Conservation (phyloP, 2,888 invertebrate genomes). For the Miltochrista miniata region DNA sequence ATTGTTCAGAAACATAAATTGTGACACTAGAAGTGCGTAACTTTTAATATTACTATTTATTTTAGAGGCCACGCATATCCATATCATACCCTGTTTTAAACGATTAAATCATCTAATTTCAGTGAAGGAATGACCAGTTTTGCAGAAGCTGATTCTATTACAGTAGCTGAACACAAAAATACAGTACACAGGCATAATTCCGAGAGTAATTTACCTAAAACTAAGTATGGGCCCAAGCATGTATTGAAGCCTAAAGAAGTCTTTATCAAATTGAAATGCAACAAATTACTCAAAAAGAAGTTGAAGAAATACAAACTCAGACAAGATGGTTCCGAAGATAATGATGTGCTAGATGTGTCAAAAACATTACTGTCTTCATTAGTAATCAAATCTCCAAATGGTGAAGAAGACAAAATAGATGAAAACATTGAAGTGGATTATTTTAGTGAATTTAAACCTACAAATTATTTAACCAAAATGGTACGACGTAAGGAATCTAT, state of each 20-base stretch:
- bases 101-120: constrained; percentile 36
- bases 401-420: constrained; percentile 21
- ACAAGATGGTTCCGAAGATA: constrained; percentile 71
- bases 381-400: constrained; percentile 61
- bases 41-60: background rate
- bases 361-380: constrained; percentile 55
- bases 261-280: constrained; percentile 56
- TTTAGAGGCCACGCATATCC: too few species aligned
- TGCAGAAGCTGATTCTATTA: constrained; percentile 32
- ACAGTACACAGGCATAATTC: constrained; percentile 16
- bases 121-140: constrained; percentile 72
- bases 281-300: constrained; percentile 60
- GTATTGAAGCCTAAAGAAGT: constrained; percentile 56
- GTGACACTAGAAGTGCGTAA: background rate
- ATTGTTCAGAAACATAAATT: background rate
- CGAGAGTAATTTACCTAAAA: constrained; percentile 25
- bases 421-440: constrained; percentile 22
- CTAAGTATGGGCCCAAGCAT: constrained; percentile 37
- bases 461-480: constrained; percentile 71
- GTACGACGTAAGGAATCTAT: constrained; percentile 51
- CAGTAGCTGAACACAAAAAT: constrained; percentile 28
- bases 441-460: constrained; percentile 42
- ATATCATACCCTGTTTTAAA: background rate
- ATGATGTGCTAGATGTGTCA: constrained; percentile 72
- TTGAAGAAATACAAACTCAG: constrained; percentile 71